These are phyloP conservation scores for Chaetodon trifasciatus DNA, from an alignment of 2,797 vertebrate species.

Conservation along the genomic window DNA sequence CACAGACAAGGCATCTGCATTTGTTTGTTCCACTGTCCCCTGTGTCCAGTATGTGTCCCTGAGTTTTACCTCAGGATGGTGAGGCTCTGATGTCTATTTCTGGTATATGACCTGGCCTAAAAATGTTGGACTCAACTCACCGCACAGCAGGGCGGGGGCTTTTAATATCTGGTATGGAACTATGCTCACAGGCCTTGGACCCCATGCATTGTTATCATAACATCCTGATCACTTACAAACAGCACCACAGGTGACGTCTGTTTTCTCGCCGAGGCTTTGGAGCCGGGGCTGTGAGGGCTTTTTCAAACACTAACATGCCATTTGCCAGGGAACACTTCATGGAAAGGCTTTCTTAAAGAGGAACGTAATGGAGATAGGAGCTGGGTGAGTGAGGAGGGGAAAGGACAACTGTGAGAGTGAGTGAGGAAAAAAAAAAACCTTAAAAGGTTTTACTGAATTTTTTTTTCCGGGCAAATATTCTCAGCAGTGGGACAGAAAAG, in stretches of 20 bases:
- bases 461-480: not conserved
- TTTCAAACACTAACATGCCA: slow-evolving; percentile 20
- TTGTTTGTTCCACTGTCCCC: not conserved
- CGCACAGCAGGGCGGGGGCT: slow-evolving; percentile 20
- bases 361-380: not conserved
- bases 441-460: not conserved
- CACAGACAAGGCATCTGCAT: not conserved
- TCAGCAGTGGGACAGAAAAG: not conserved
- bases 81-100: slow-evolving; percentile 44
- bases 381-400: not conserved
- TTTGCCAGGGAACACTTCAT: slow-evolving; percentile 37
- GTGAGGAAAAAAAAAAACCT: not conserved
- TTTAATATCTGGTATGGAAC: slow-evolving; percentile 50
- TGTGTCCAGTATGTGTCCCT: not conserved
- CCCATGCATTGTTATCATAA: slow-evolving; percentile 48
- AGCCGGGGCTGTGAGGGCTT: slow-evolving; percentile 2
- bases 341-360: not conserved
- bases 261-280: slow-evolving; percentile 24
- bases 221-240: slow-evolving; percentile 63
- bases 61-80: slow-evolving; percentile 23
- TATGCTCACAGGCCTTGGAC: slow-evolving; percentile 44
- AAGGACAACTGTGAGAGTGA: not conserved
- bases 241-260: slow-evolving; percentile 40
- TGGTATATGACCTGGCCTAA: slow-evolving; percentile 37
- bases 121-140: slow-evolving; percentile 7